Percentiles rank a stretch among this genome's conserved stretches.
phyloP scores from a whole-genome alignment of 2,113 vertebrate species.

The Pithys albifrons region DNA sequence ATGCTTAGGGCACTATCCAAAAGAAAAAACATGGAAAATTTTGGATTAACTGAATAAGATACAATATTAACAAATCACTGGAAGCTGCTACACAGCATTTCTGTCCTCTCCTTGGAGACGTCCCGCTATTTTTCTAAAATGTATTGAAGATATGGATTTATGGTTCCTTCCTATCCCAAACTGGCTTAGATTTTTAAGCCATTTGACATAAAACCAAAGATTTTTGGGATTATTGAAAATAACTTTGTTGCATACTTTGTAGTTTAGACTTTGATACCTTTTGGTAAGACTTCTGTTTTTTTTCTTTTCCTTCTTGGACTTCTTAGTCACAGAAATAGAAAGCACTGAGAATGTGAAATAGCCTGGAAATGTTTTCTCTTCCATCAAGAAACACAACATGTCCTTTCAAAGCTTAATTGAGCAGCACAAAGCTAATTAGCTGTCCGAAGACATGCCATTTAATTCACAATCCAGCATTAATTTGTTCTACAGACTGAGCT shows the following conservation, averaged over 20 bases:
- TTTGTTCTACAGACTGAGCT: slow-evolving; percentile 77
- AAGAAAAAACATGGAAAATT: not conserved
- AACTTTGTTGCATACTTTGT: slow-evolving; percentile 42
- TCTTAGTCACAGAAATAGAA: slow-evolving; percentile 48
- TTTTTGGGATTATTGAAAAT: slow-evolving; percentile 28
- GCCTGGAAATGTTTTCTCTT: slow-evolving; percentile 74
- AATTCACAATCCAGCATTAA: slow-evolving; percentile 81
- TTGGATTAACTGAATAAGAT: not conserved
- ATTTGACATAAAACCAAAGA: slow-evolving; percentile 34
- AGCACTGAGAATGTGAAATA: slow-evolving; percentile 61
- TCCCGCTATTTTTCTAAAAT: not conserved
- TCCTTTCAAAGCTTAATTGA: slow-evolving; percentile 83
- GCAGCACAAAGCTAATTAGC: slow-evolving; percentile 82
- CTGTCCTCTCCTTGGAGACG: not conserved
- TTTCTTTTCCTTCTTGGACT: slow-evolving; percentile 48
- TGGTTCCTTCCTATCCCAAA: not conserved
- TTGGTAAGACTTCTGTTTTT: not conserved
- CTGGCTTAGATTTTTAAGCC: not conserved
- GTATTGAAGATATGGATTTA: not conserved
- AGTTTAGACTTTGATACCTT: slow-evolving; percentile 39
- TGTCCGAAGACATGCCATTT: slow-evolving; percentile 79
- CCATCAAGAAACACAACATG: slow-evolving; percentile 76
- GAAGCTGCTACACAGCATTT: not conserved
- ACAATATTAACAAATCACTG: not conserved
- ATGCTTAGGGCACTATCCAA: not conserved